Evolutionary conservation across 2,797 vertebrate genomes (phyloP), one percentile per base, ranked within the genome.

Genomic region (Microctenopoma steveboyesi): DNA sequence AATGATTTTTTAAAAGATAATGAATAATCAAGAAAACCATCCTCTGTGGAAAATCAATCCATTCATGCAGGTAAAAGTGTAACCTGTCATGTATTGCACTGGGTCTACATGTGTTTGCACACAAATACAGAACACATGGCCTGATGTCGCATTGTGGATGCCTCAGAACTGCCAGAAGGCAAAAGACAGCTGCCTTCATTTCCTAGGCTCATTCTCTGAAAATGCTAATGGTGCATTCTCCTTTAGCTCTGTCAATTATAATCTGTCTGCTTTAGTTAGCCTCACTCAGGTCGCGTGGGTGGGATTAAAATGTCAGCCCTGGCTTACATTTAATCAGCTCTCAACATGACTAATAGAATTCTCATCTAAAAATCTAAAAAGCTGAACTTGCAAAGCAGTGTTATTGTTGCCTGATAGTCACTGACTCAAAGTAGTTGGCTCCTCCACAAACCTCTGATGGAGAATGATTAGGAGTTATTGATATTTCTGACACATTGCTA

Each of bases 141-240:
- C 15, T 4, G 1, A 7, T 46, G 40, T 30, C 13, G 33, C 18
- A 6, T 9, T 55, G 15, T 12, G 39, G 53, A 33, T 2, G 7
- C 16, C 25, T 59, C 74, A 50, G 27, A 48, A 14, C 68, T 72
- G 74, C 79, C 76, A 43, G 64, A 40, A 64, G 52, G 28, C 39
- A 74, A 54, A 22, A 69, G 72, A 72, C 78, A 51, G 72, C 71
- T 72, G 71, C 63, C 81, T 55, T 83, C 37, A 15, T 73, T 79
- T 81, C 45, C 16, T 33, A 53, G 69, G 58, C 71, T 54, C 74
- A 64, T 70, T 45, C 42, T 14, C 42, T 9, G 5, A 59, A 62
- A 74, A 85, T 79, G 72, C 40, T 76, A 77, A 82, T 50, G 50
- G 61, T 25, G 69, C 37, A 74, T 75, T 76, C 65, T 78, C 53